phyloP scores from a whole-genome alignment of 2,113 vertebrate genomes.

The Ahaetulla prasina region DNA sequence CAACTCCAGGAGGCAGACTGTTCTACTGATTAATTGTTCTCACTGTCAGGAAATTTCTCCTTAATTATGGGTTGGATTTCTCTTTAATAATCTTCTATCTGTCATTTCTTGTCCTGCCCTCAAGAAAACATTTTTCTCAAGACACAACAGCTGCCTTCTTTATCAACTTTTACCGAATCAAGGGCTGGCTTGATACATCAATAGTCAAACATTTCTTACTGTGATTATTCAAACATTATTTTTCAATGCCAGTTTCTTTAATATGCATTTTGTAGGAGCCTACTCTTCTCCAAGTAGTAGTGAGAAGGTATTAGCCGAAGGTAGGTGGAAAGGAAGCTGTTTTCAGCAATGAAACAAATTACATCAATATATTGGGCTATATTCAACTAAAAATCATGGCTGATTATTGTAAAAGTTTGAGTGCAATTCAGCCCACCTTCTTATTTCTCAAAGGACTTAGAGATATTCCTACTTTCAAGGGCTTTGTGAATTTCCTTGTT shows the following conservation, averaged over 20 bases:
- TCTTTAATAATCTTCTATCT: not conserved
- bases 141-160: not conserved
- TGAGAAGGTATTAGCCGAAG: slow-evolving; percentile 15
- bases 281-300: slow-evolving; percentile 8
- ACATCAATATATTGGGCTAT: not conserved
- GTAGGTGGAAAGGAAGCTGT: slow-evolving; percentile 13
- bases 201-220: not conserved
- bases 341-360: not conserved
- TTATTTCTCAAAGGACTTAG: not conserved
- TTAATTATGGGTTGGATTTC: not conserved
- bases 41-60: not conserved
- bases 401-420: not conserved
- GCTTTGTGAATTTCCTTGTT: not conserved
- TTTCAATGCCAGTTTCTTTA: not conserved
- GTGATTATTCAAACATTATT: not conserved
- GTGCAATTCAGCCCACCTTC: not conserved
- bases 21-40: not conserved
- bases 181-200: not conserved
- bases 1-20: not conserved
- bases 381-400: not conserved
- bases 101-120: not conserved
- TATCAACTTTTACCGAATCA: not conserved
- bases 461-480: not conserved
- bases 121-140: not conserved
- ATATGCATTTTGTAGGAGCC: not conserved